Evolutionary conservation across 2,113 vertebrate species (phyloP), one percentile per base, ranked within the genome.

Genomic region (Solea solea): DNA sequence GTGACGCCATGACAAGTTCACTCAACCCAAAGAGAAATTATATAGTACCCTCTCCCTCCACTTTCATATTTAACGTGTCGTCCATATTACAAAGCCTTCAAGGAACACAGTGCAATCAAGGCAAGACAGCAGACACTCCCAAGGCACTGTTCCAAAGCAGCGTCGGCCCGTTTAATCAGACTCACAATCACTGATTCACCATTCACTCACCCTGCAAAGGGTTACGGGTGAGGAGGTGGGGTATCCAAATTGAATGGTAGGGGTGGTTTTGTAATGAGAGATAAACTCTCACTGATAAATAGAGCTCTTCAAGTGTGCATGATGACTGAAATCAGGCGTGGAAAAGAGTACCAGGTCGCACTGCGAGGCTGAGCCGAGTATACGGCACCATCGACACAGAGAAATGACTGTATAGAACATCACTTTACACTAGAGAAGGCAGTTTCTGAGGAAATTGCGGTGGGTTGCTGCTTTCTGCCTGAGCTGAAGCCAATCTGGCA

Each of bases 351-450:
- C 64, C 65, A 51, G 84, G 85, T 74, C 60, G 28, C 10, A n/a
- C 78, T 69, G 72, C 63, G 69, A 80, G 73, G 65, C 78, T 79
- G 69, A 80, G 71, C 62, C 2, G 50, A 72, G 84, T 86, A 86
- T 85, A 81, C 1, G 68, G 76, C 69, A 53, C 76, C 66, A 59
- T 73, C 78, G 58, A 78, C 71, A 72, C 81, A 40, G 81, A 85
- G 72, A 86, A 91, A 90, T 90, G 81, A 90, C 89, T 90, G 3
- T 34, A 34, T 34, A 6, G 85, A 86, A 86, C 82, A 89, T 91
- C 90, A 80, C 81, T 88, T 92, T 91, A 4, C 3, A 34, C 34
- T 34, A 34, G 34, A 6, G 34, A 34, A 34, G 34, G 34, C 34
- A 34, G 34, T 34, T 34, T 34, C 34, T 1, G 34, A 34, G 5